A percentile compares a stretch with the other conserved stretches of the same genome.
phyloP scores from a whole-genome alignment of 2,113 vertebrate genomes.

The Mungos mungo region DNA sequence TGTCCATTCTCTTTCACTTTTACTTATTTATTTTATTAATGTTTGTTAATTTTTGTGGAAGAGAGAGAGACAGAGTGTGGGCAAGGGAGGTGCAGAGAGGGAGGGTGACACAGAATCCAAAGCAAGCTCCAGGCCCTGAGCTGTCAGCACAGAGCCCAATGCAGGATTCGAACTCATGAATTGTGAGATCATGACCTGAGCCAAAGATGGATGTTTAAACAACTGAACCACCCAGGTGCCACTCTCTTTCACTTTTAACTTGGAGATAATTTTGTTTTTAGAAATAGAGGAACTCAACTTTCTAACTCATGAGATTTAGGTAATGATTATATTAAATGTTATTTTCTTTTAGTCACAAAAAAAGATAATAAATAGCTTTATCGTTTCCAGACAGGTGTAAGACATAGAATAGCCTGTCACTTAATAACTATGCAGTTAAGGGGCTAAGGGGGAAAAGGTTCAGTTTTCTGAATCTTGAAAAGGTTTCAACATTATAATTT shows the following conservation, averaged over 20 bases:
- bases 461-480: background rate
- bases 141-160: too few relatives aligned
- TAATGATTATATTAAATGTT: background rate
- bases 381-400: background rate
- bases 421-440: background rate
- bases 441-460: background rate
- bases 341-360: background rate
- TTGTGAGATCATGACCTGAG: too few relatives aligned
- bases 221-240: too few relatives aligned
- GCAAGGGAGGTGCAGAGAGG: too few relatives aligned
- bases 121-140: too few relatives aligned
- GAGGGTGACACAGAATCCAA: too few relatives aligned
- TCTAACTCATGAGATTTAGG: background rate
- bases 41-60: too few relatives aligned
- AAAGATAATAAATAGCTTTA: background rate
- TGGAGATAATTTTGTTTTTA: background rate
- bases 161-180: too few relatives aligned
- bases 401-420: background rate
- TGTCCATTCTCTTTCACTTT: background rate
- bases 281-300: background rate
- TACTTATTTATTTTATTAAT: background rate
- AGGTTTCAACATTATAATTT: background rate
- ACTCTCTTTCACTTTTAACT: background rate
- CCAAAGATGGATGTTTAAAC: too few relatives aligned
- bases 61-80: too few relatives aligned